A percentile compares a stretch with the other conserved stretches of the same genome.
Evolutionary conservation across 2,797 vertebrate genomes (phyloP).

Genomic region (Sphenopsis melanotis): DNA sequence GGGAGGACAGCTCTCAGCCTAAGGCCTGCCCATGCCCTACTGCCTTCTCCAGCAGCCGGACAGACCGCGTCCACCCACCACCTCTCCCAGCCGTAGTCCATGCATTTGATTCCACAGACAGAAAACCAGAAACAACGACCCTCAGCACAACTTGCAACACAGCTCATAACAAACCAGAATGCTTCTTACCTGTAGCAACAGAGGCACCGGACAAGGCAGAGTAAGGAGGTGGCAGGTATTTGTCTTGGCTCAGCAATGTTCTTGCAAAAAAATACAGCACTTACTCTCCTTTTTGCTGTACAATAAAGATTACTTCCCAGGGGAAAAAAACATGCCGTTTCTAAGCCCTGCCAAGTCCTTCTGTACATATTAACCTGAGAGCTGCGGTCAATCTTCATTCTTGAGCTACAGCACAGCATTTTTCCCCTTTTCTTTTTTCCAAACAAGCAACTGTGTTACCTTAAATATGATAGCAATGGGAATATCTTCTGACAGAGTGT

Average conservation of each 20-base stretch:
- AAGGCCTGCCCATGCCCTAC: background rate
- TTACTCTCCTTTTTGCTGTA: background rate
- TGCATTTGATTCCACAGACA: rapidly evolving
- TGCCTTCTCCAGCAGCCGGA: background rate
- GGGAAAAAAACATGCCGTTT: background rate
- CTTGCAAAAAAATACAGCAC: background rate
- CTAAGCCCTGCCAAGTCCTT: background rate
- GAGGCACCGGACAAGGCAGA: background rate
- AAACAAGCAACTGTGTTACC: constrained; percentile 69
- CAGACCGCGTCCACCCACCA: background rate
- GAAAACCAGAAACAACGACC: background rate
- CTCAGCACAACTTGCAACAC: background rate
- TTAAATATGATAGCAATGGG: constrained; percentile 98
- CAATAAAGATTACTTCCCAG: background rate
- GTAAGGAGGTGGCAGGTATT: background rate
- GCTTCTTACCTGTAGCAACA: background rate
- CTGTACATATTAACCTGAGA: background rate
- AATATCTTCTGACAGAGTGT: constrained; percentile 95
- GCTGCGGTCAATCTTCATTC: background rate
- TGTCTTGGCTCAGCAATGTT: background rate
- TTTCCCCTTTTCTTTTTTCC: background rate
- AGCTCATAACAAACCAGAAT: background rate
- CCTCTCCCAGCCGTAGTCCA: background rate
- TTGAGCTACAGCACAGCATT: background rate
- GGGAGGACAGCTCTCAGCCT: background rate